Evolutionary conservation across 2,888 invertebrate species (phyloP), one percentile per base, ranked within the genome.

Genomic region (Orthosia incerta): DNA sequence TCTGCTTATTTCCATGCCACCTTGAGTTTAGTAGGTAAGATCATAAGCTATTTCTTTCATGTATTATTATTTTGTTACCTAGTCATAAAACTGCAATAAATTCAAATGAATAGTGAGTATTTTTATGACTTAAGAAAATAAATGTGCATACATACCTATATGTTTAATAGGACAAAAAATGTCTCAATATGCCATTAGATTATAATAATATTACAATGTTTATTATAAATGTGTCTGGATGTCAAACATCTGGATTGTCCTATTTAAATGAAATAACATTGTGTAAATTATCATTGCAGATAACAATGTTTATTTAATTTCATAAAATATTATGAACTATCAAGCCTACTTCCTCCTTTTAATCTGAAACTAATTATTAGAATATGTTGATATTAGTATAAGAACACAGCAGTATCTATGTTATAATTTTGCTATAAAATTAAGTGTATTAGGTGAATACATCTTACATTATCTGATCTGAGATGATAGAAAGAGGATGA

Each of bases 1-100:
- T 98, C 98, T 50, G 98, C 98, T 79, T 98, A 98, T 91, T 98
- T 98, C 90, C 98, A 98, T 94, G 98, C 98, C 11, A 98, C 98
- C 4, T 95, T 98, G 50, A 98, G 98, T 88, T 96, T 98, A 87
- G 97, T 98, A 83, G 97, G 97, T 97, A 92, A 93, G 95, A 84
- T 56, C 13, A 39, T 56, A 31, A 67, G 45, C 13, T 46, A 68
- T 60, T 71, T 71, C 83, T 63, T 79, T 88, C 90, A n/a, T 31
- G 3, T 39, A 15, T 50, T 46, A 15, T 16, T 45, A 16, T 57
- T 55, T 18, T 59, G 1, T 60, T 51, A 11, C 7, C 2, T 26
- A 48, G 16, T 31, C 3, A n/a, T 56, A 45, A 51, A 56, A 26
- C 48, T 16, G 2, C 23, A 48, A 53, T n/a, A 16, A 70, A 50